Evolutionary conservation across 35 echinoderm and acorn worm genomes (phyloP).

Genomic region (Apostichopus parvimensis): DNA sequence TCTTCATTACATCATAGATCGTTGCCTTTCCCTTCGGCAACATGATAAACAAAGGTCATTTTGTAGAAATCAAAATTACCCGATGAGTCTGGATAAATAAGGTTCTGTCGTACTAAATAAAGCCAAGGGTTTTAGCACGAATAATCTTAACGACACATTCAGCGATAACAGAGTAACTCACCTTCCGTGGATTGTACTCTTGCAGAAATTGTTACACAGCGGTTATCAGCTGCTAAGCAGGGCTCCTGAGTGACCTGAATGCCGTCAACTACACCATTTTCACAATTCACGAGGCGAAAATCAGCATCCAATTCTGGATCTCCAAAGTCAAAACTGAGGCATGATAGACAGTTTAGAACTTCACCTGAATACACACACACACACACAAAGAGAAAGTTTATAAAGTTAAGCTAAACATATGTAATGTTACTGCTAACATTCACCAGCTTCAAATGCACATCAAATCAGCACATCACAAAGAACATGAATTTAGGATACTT

Average conservation of each 20-base stretch:
- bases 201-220: constrained; percentile 31
- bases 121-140: too few species aligned
- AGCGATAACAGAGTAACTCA: background rate
- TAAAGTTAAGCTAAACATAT: background rate
- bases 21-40: too few species aligned
- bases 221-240: constrained; percentile 1
- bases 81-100: too few species aligned
- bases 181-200: background rate
- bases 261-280: background rate
- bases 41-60: too few species aligned
- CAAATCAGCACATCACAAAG: too few species aligned
- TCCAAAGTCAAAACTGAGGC: constrained; percentile 6
- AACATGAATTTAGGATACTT: too few species aligned
- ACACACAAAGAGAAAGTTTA: background rate
- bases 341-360: background rate
- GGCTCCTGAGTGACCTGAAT: background rate
- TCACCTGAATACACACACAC: background rate
- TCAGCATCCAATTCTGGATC: background rate
- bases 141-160: background rate
- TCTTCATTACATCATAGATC: too few species aligned
- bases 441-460: too few species aligned
- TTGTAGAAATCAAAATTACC: too few species aligned
- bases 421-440: background rate
- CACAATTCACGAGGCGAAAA: background rate
- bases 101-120: too few species aligned